phyloP scores from a whole-genome alignment of 2,797 vertebrate species.

The Pseudomugil gertrudae region DNA sequence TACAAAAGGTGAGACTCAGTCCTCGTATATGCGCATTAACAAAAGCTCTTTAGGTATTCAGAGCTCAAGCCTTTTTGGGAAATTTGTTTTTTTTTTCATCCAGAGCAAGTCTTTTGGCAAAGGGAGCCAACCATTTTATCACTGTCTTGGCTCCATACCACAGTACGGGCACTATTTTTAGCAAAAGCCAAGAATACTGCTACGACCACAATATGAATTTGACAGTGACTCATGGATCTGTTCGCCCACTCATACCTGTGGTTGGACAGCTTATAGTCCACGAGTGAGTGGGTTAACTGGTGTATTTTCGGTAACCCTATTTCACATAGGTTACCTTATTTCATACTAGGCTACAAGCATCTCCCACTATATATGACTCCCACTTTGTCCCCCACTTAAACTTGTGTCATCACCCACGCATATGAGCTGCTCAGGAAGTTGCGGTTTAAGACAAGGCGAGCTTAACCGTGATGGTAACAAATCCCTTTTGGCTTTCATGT shows the following conservation, averaged over 20 bases:
- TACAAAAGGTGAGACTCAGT: conserved; percentile 12
- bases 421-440: conserved; percentile 8
- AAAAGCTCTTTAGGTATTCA: conserved; percentile 28
- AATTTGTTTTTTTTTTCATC: conserved; percentile 14
- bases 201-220: conserved; percentile 65
- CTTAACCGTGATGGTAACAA: conserved; percentile 39
- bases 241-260: conserved; percentile 62
- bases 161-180: conserved; percentile 67
- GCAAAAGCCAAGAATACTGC: conserved; percentile 63
- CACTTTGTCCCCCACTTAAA: conserved; percentile 21
- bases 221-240: conserved; percentile 71
- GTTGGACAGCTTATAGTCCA: conserved; percentile 44
- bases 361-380: conserved; percentile 41
- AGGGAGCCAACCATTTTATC: conserved; percentile 57
- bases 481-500: conserved; percentile 31
- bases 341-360: conserved; percentile 7
- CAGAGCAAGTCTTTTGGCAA: conserved; percentile 50
- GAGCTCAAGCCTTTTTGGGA: conserved; percentile 25
- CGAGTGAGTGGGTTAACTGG: conserved; percentile 37
- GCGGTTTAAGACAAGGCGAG: conserved; percentile 24
- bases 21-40: not conserved
- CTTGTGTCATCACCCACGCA: conserved; percentile 42
- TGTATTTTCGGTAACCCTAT: conserved; percentile 28
- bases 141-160: conserved; percentile 56
- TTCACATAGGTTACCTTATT: conserved; percentile 10